Base-by-base conservation (phyloP, 1,140 invertebrate genomes). In the Varroa destructor region DNA sequence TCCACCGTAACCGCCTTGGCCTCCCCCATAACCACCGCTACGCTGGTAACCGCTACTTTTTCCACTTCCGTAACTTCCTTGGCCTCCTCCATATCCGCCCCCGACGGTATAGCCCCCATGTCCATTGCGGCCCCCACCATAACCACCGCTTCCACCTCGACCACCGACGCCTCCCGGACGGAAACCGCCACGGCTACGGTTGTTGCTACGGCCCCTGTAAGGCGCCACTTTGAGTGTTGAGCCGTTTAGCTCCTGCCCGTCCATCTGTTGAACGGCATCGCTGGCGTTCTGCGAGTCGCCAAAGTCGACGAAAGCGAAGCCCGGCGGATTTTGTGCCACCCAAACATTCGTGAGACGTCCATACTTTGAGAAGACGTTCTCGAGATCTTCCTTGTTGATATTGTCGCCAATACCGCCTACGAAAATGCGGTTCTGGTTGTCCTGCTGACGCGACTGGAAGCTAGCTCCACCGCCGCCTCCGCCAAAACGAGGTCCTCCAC, bases 291-390 rank as follows among this genome's bases (percentile, higher is more conserved):
- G 77, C 46, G 78, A 78, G 76, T 86, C 83, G 77, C 85, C 84
- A 78, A 80, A 85, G 74, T 85, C 84, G 64, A 85, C 79, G 77
- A 86, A 85, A 36, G 84, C 85, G 79, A 85, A 85, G 0, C 84
- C 82, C 43, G 81, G 82, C 14, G 81, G 82, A 75, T 85, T 85
- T 73, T 84, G 79, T 1, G 84, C 84, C 2, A 85, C 84, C 84
- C 84, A 85, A 43, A 86, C 83, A 77, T 81, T 85, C 40, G 78
- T 81, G 56, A 85, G 77, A 61, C 79, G 78, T 25, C 84, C 84
- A 77, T 80, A 85, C 70, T 82, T 81, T 70, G 79, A 77, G 75
- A 85, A 85, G 12, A 80, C 79, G 71, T 80, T 78, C 73, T 82
- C 81, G 3, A 81, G 73, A 71, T 80, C 76, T 36, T 77, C 77